These are phyloP conservation scores for Alligator sinensis DNA, from an alignment of 2,113 vertebrate species.

Conservation along the genomic window DNA sequence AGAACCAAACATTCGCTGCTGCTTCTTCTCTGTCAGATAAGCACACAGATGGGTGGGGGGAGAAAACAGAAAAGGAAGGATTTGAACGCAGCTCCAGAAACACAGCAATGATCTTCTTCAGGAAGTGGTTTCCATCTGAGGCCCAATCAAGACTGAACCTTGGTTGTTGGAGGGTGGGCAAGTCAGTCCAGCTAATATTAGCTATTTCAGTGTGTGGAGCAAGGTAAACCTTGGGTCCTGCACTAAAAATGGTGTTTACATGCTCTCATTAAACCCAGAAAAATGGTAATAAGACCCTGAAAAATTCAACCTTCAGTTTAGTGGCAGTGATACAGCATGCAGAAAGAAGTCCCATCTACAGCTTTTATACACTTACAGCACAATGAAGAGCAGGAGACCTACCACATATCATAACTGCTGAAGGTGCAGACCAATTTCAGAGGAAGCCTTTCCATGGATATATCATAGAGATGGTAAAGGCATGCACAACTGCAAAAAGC, in stretches of 20 bases:
- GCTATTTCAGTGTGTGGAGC: not conserved
- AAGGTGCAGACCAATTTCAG: not conserved
- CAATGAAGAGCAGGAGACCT: not conserved
- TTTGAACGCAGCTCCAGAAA: not conserved
- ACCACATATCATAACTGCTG: not conserved
- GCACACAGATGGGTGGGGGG: not conserved
- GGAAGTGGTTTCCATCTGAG: not conserved
- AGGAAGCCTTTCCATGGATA: not conserved
- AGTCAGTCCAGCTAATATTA: not conserved
- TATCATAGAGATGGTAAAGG: not conserved
- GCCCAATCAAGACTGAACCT: not conserved
- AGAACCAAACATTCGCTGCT: not conserved
- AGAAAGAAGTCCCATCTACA: accelerated
- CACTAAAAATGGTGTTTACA: not conserved
- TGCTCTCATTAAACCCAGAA: not conserved
- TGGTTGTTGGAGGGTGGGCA: not conserved
- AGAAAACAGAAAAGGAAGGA: not conserved
- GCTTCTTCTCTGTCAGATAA: not conserved
- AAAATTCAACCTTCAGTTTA: not conserved
- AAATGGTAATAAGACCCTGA: accelerated
- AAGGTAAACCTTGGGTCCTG: not conserved
- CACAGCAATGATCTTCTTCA: not conserved
- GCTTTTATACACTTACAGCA: not conserved
- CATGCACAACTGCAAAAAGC: not conserved
- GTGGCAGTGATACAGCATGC: not conserved